These are phyloP conservation scores for Pygoscelis antarcticus DNA, from an alignment of 2,113 vertebrate species.

Conservation along the genomic window DNA sequence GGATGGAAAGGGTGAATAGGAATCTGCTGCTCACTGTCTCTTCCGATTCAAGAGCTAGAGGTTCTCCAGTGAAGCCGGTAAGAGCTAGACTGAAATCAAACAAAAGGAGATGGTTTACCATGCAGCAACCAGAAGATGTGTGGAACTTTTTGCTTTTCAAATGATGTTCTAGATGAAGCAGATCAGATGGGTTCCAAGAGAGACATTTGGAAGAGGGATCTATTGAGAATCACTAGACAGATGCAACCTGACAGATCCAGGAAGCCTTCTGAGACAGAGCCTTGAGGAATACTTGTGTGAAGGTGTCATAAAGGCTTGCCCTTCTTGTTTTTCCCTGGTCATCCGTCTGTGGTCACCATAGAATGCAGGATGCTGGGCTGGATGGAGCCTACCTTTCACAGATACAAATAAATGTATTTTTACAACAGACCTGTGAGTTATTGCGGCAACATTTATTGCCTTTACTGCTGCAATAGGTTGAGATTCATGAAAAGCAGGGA, in stretches of 20 bases:
- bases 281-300: background rate
- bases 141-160: background rate
- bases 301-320: background rate
- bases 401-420: background rate
- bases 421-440: background rate
- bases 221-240: background rate
- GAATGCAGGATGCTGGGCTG: background rate
- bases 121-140: background rate
- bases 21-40: background rate
- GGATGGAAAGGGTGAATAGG: background rate
- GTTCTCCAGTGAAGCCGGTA: background rate
- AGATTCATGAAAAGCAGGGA: background rate
- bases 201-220: background rate
- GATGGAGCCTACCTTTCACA: background rate
- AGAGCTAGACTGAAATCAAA: background rate
- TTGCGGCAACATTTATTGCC: background rate
- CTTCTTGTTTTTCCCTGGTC: background rate
- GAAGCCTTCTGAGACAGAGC: background rate
- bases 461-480: background rate
- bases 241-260: background rate
- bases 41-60: background rate
- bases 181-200: background rate
- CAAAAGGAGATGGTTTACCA: background rate
- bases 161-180: background rate
- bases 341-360: background rate